Conservation (phyloP, 2,888 invertebrate species). For the Tuta absoluta region DNA sequence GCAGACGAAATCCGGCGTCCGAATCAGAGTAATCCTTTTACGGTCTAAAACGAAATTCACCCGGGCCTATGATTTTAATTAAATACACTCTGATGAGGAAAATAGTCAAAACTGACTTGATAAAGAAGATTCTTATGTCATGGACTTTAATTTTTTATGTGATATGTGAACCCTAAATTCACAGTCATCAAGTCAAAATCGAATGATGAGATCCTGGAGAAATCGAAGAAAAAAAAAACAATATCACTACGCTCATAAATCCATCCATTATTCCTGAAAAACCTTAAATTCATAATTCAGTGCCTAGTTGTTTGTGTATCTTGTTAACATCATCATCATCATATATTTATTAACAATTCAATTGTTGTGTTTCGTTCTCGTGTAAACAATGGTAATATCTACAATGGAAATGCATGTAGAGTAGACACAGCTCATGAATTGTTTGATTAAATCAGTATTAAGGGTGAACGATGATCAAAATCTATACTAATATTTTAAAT, state of each 20-base stretch:
- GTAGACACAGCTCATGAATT: conserved; percentile 47
- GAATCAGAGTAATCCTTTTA: conserved; percentile 44
- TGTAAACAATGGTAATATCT: conserved; percentile 56
- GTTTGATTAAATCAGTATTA: conserved; percentile 44
- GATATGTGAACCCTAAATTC: too few relatives aligned
- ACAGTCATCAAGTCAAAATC: too few relatives aligned
- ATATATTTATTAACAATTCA: too few relatives aligned
- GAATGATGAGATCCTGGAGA: too few relatives aligned
- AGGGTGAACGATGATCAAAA: too few relatives aligned
- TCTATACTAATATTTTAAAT: too few relatives aligned
- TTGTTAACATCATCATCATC: conserved; percentile 51
- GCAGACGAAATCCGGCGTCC: conserved; percentile 38
- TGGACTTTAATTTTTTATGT: background rate
- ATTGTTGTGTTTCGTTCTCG: too few relatives aligned
- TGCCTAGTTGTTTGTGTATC: conserved; percentile 51
- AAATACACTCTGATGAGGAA: conserved; percentile 32
- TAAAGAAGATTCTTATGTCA: too few relatives aligned
- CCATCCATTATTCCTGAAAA: conserved; percentile 37
- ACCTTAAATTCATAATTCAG: conserved; percentile 52
- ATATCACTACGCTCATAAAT: background rate
- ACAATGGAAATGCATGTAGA: conserved; percentile 52
- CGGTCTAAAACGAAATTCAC: conserved; percentile 38
- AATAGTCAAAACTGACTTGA: background rate
- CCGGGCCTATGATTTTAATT: conserved; percentile 18
- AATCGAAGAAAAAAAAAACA: too few relatives aligned